These are phyloP conservation scores for Tortricodes alternella DNA, from an alignment of 2,888 invertebrate genomes.

Conservation along the genomic window DNA sequence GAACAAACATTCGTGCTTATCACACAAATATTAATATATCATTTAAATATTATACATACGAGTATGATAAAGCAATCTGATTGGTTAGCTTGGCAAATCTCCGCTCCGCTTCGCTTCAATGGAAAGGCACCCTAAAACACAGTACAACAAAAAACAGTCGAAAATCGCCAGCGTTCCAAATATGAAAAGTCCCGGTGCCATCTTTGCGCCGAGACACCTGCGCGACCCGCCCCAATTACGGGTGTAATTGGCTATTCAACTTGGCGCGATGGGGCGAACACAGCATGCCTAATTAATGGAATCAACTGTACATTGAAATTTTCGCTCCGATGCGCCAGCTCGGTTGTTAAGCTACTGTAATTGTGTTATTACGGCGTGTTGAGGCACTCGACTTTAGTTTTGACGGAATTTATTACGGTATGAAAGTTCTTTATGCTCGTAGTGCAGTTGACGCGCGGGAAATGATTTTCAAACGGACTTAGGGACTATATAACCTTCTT, in stretches of 20 bases:
- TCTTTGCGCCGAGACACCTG: constrained; percentile 73
- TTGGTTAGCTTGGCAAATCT: too few species aligned
- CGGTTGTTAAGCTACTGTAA: constrained; percentile 30
- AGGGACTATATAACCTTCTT: too few species aligned
- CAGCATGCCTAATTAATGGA: constrained; percentile 32
- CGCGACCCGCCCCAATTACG: constrained; percentile 74
- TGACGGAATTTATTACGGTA: background rate
- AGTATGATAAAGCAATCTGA: too few species aligned
- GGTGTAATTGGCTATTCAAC: constrained; percentile 80
- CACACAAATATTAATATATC: too few species aligned
- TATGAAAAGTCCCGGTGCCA: constrained; percentile 10
- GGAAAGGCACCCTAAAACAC: too few species aligned
- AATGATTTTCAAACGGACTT: too few species aligned
- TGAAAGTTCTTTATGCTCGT: background rate
- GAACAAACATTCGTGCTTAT: too few species aligned
- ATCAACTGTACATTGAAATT: constrained; percentile 77
- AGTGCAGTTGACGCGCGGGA: too few species aligned
- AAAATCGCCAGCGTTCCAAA: background rate
- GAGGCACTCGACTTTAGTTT: background rate
- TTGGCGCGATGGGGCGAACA: constrained; percentile 58
- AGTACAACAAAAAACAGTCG: background rate
- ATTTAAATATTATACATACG: too few species aligned
- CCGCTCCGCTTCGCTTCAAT: too few species aligned
- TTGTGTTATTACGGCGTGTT: constrained; percentile 26
- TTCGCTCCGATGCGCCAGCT: constrained; percentile 52